Base-by-base conservation (phyloP, 2,888 invertebrate genomes). In the Morpho deidamia region DNA sequence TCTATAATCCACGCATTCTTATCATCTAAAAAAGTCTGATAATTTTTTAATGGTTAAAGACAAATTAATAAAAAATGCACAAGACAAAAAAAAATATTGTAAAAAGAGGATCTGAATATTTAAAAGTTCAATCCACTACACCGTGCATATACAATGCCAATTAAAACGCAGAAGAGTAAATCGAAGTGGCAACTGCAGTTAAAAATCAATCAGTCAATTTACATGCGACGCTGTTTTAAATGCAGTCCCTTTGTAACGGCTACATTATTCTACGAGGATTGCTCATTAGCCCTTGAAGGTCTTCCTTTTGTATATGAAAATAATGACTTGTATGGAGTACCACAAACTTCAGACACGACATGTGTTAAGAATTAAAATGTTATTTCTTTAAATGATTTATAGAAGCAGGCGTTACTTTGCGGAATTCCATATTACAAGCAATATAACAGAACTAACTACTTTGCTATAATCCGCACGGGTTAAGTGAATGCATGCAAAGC, bases 281-380 rank as follows among this genome's bases (percentile, higher is more conserved):
- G 66, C 75, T 84, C 79, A 82, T 83, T 83, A 82, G 76, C 67
- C 62, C 60, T 66, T 64, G 61, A 68, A 69, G 68, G 68, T 56
- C 54, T 63, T 49, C 55, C 62, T 61, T 66, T 69, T 65, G 72
- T 71, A 72, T 82, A 81, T 78, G 78, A 77, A 80, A 76, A 78
- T 83, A 85, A 84, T 82, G 51, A 59, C 39, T 52, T 51, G 51
- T 35, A 50, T 11, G 52, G 51, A 39, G 11, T 45, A 55, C 49
- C 39, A 34, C 40, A 57, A 35, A 51, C 54, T 44, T 57, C 32
- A 38, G 41, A 52, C 42, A 33, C 38, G 44, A 46, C 42, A 23
- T 23, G 23, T 23, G 23, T 23, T 23, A 3, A 23, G 2, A 23
- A 23, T 23, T 3, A 23, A 23, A 23, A 23, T 23, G 23, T 23